A percentile compares a stretch with the other conserved stretches of the same genome.
phyloP scores from a whole-genome alignment of 2,888 invertebrate genomes.

The Cryptus viduatorius region DNA sequence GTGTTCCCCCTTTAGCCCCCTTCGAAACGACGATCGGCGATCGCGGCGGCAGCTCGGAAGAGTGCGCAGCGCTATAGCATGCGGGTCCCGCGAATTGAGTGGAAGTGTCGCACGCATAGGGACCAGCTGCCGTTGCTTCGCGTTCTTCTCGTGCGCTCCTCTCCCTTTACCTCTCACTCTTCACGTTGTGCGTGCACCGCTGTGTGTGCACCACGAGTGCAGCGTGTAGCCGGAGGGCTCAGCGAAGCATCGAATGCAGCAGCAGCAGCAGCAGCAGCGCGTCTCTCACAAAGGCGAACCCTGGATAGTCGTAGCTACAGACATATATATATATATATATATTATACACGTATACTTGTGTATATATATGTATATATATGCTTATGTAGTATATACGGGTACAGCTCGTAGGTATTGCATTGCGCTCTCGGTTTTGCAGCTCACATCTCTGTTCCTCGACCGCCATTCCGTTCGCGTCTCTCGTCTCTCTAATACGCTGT shows the following conservation, averaged over 20 bases:
- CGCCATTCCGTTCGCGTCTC: slow-evolving; percentile 27
- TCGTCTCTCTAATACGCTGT: slow-evolving; percentile 36
- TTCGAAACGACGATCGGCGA: slow-evolving; percentile 61
- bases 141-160: slow-evolving; percentile 56
- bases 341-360: background rate
- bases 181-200: slow-evolving; percentile 61
- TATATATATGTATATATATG: slow-evolving; percentile 27
- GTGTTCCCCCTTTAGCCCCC: slow-evolving; percentile 17
- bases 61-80: slow-evolving; percentile 75
- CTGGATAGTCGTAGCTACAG: slow-evolving; percentile 7
- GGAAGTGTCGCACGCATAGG: slow-evolving; percentile 77
- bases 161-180: slow-evolving; percentile 56
- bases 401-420: slow-evolving; percentile 51
- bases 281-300: slow-evolving; percentile 65
- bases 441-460: slow-evolving; percentile 50
- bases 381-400: slow-evolving; percentile 41
- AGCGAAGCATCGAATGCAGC: slow-evolving; percentile 58
- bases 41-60: slow-evolving; percentile 57
- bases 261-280: slow-evolving; percentile 43
- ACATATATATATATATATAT: slow-evolving; percentile 10
- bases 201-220: slow-evolving; percentile 62
- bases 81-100: slow-evolving; percentile 77
- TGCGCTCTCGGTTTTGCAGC: slow-evolving; percentile 42
- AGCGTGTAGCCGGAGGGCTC: slow-evolving; percentile 63
- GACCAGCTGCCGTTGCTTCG: slow-evolving; percentile 68